Conservation (phyloP, 2,797 vertebrate genomes). For the Percopsis omiscomaycus region DNA sequence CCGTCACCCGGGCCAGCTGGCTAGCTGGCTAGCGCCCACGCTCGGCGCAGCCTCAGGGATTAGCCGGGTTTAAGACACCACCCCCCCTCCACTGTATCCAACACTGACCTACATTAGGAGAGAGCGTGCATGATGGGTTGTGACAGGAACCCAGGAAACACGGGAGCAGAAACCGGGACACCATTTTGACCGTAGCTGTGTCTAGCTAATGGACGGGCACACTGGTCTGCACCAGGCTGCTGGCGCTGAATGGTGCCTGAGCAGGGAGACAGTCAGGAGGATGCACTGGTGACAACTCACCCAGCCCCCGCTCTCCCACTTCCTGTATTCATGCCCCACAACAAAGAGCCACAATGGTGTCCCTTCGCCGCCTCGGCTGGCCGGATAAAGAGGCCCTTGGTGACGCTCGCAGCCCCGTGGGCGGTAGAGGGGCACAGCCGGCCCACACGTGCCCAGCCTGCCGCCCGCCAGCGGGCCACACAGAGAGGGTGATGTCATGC, state of each 20-base stretch:
- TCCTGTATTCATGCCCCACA: constrained; percentile 73
- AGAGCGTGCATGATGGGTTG: constrained; percentile 11
- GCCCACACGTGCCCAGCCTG: constrained; percentile 77
- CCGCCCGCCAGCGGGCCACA: constrained; percentile 75
- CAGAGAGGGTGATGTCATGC: constrained; percentile 85
- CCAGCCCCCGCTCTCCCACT: constrained; percentile 71
- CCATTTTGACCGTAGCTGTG: constrained; percentile 51
- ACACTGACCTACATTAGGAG: constrained; percentile 52
- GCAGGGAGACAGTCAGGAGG: constrained; percentile 49
- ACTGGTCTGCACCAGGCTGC: constrained; percentile 58
- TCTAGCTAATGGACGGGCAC: no score
- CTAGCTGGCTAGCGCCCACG: constrained; percentile 41
- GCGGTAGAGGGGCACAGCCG: constrained; percentile 61
- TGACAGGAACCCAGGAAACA: constrained; percentile 32
- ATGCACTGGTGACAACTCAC: constrained; percentile 59
- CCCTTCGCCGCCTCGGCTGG: constrained; percentile 73
- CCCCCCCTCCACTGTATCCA: constrained; percentile 36
- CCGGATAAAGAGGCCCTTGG: constrained; percentile 61
- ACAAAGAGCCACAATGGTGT: constrained; percentile 79
- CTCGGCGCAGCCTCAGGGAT: constrained; percentile 57
- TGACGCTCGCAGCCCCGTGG: constrained; percentile 68
- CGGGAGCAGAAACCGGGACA: constrained; percentile 44
- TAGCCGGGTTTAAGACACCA: constrained; percentile 61
- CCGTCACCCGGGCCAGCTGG: constrained; percentile 54
- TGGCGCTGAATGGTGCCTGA: constrained; percentile 73